phyloP scores from a whole-genome alignment of 2,113 vertebrate genomes.

The Phrynocephalus versicolor region DNA sequence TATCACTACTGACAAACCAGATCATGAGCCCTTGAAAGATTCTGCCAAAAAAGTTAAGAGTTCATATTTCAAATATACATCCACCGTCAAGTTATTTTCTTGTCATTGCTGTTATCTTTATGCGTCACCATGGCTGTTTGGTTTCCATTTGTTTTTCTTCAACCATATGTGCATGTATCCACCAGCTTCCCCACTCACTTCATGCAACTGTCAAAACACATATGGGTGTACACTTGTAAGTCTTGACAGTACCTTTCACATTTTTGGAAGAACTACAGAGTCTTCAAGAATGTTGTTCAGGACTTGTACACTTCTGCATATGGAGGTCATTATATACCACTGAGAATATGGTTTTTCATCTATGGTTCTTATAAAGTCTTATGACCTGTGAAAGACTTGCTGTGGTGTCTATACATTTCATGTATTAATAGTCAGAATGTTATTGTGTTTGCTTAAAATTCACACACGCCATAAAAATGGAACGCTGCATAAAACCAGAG shows the following conservation, averaged over 20 bases:
- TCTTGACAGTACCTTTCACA: not conserved
- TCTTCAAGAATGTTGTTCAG: constrained; percentile 40
- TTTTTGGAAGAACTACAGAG: constrained; percentile 15
- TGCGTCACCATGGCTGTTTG: not conserved
- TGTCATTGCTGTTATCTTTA: not conserved
- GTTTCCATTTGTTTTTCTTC: not conserved
- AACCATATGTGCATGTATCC: not conserved
- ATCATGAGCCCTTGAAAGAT: not conserved
- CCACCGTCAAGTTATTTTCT: not conserved
- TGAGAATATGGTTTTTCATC: constrained; percentile 38
- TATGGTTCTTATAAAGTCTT: constrained; percentile 51
- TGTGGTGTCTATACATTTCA: constrained; percentile 34
- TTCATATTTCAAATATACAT: not conserved
- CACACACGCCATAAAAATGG: constrained; percentile 38
- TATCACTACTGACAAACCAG: not conserved
- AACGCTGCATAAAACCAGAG: constrained; percentile 39
- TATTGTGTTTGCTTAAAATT: constrained; percentile 45
- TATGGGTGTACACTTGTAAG: not conserved
- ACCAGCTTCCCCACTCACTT: not conserved
- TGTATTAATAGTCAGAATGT: constrained; percentile 25
- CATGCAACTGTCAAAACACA: not conserved
- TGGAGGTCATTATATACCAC: constrained; percentile 51
- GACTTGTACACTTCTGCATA: constrained; percentile 35
- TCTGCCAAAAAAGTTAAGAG: not conserved
- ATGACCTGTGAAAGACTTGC: constrained; percentile 38